Evolutionary conservation across 1,140 invertebrate genomes (phyloP), one percentile per base, ranked within the genome.

Genomic region (Medauroidea extradentata): DNA sequence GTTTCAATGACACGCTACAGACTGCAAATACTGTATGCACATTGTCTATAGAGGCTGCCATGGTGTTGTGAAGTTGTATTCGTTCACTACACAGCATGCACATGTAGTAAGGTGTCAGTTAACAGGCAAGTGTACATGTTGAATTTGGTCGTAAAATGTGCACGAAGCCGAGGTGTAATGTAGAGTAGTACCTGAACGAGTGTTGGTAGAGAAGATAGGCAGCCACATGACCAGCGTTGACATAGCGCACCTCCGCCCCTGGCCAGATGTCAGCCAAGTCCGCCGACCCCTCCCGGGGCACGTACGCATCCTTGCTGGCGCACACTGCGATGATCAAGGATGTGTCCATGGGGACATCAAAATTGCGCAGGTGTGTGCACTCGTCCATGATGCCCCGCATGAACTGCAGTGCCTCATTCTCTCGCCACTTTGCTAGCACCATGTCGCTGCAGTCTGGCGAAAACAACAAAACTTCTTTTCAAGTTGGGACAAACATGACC

Each of bases 331-430:
- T 93, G 61, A 94, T 89, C 16, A 96, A 75, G 11, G 87, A 86
- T 2, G 92, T 90, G 71, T 98, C 94, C 21, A 87, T 34, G 18
- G 58, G 58, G n/a, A 60, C 75, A 13, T 90, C 88, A 70, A 96
- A 99, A 74, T 98, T 96, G 57, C 85, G 90, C 2, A 99, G 77
- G 77, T 98, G 95, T 2, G 97, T 99, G 72, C 93, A 99, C 75
- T 99, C 94, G 70, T 99, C 96, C 96, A 99, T 99, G 60, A 99
- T 87, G 0, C 94, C 94, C 23, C 90, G 80, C 96, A 99, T 99
- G 71, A 99, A 98, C 74, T 93, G 88, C 9, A 94, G 64, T 1
- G 91, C 90, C 71, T 93, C 89, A 62, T 82, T 80, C 64, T 88
- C 84, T 44, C 83, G 70, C 60, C 67, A 71, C 19, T 69, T 62